Evolutionary conservation across 2,888 invertebrate genomes (phyloP).

Genomic region (Micoletzkya japonica): DNA sequence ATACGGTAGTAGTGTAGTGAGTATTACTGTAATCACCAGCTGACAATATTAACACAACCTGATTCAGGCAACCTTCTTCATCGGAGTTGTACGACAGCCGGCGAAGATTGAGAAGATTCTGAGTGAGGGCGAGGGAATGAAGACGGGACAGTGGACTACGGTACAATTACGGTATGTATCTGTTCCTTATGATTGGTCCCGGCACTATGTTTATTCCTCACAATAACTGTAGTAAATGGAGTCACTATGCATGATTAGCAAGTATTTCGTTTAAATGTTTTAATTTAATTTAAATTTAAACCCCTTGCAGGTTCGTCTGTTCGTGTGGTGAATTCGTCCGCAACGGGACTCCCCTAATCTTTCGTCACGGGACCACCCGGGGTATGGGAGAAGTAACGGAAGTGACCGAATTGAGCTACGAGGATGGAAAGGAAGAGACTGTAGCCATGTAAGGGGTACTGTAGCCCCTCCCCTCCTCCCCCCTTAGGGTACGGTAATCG

Average conservation of each 20-base stretch:
- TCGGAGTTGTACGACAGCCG: constrained; percentile 91
- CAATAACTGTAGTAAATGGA: no score
- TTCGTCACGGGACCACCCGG: constrained; percentile 82
- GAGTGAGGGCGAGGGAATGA: constrained; percentile 56
- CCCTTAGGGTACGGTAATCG: no score
- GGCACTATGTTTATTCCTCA: not conserved
- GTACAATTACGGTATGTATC: constrained; percentile 67
- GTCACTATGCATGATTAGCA: not conserved
- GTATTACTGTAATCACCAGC: not conserved
- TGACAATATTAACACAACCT: not conserved
- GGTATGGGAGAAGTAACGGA: constrained; percentile 79
- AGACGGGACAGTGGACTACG: constrained; percentile 83
- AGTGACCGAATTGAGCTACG: no score
- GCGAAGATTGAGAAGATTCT: constrained; percentile 75
- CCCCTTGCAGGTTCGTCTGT: constrained; percentile 10
- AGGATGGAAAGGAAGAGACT: no score
- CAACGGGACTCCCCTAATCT: constrained; percentile 77
- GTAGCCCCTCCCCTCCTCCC: no score
- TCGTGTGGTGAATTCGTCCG: constrained; percentile 44
- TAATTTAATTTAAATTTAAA: not conserved
- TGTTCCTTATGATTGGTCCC: not conserved
- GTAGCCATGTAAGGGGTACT: no score
- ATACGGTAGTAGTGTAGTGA: not conserved
- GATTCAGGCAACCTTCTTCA: constrained; percentile 73
- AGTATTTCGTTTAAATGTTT: not conserved